Base-by-base conservation (phyloP, 1,140 invertebrate species). In the Amphibalanus amphitrite region DNA sequence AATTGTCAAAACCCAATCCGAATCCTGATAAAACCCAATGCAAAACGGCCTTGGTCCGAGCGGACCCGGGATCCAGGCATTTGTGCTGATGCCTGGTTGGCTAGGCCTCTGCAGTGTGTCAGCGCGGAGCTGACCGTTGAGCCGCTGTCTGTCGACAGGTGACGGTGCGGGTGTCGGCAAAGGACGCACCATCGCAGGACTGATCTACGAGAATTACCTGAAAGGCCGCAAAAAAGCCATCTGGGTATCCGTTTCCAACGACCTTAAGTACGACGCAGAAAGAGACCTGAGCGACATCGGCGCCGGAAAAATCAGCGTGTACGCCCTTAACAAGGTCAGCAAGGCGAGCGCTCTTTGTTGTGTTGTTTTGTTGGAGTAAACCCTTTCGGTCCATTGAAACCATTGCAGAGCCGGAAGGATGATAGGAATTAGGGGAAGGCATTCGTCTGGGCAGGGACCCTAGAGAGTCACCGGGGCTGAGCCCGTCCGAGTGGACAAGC, bases 161-260 rank as follows among this genome's bases (percentile, higher is more conserved):
- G 97, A 99, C 82, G 97, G 97, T 74, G 97, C 97, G 75, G 97
- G 97, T 80, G 97, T 99, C 29, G 97, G 97, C 67, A 99, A 99
- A 83, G 97, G 97, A 67, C 85, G 97, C 74, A 99, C 97, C 1
- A 95, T 99, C 75, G 96, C 93, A 4, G 96, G 96, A 64, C 91
- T 99, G 59, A 99, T 99, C 76, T 97, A 88, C 82, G 97, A 99
- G 83, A 99, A 99, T 81, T 98, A 94, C 78, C 78, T 97, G 30
- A 90, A 90, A 77, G 92, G 93, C 0, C 82, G 96, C 69, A 98
- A 96, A 82, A 88, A 92, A 77, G 90, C 97, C 3, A 86, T 99
- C 73, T 99, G 96, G 96, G 88, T 98, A 47, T 98, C 95, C 28
- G 97, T 99, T 3, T 98, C 95, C 0, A 97, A 97, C 83, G 97